Base-by-base conservation (phyloP, 1,140 invertebrate genomes). In the Myzus persicae region DNA sequence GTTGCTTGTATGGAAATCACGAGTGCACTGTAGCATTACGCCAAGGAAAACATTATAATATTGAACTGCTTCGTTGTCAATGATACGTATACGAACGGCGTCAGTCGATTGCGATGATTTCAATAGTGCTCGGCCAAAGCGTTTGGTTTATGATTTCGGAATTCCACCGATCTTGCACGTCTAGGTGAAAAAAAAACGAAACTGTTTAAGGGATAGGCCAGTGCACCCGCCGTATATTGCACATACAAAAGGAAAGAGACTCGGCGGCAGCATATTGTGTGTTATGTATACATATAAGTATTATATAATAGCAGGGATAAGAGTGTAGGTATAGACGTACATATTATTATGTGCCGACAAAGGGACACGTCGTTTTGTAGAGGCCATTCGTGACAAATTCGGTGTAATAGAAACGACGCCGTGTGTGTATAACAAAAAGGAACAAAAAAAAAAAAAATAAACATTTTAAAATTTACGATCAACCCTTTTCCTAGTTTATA, bases 401-500 rank as follows among this genome's bases (percentile, higher is more conserved):
- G 40, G 42, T 85, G 84, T 85, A 85, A 85, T 44, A 85, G 84
- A 85, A 85, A 76, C 59, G 31, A 44, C 42, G 42, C 31, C 26
- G 40, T n/a, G 42, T 85, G 40, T n/a, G 38, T 44, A 84, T 46
- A 44, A 85, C 84, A 85, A 85, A 42, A 44, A 85, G 42, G 11
- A 31, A 85, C 24, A 85, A 48, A 48, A 85, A 44, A 44, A 26
- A 84, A 85, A 85, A 85, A 85, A 85, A 85, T 44, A 42, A 85
- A 85, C 84, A 85, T 85, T 85, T 85, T 44, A 42, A 85, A 48
- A 88, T 88, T 88, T 88, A 88, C 44, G 85, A 88, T 88, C 85
- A 48, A 88, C 85, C 85, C 85, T 88, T 88, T 87, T 48, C 9
- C 85, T 48, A 36, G 85, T 88, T n/a, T 88, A 85, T 85, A 85